A percentile compares a stretch with the other conserved stretches of the same genome.
Conservation (phyloP, 92 coral and sea anemone species). For the Isaurus tuberculatus region DNA sequence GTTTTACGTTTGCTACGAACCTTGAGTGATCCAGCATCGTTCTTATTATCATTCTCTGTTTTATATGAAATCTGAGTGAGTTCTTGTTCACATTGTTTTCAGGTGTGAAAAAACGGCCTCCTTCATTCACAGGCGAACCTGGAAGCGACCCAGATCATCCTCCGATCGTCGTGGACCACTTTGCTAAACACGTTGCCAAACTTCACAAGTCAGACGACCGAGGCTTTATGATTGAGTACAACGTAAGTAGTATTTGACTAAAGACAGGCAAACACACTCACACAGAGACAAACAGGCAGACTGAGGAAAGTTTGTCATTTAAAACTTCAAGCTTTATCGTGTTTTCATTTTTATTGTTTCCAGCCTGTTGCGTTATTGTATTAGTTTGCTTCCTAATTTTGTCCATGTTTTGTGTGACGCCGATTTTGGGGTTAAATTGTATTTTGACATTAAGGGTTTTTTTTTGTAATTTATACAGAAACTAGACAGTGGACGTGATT, state of each 20-base stretch:
- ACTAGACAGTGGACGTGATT: constrained; percentile 93
- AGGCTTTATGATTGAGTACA: constrained; percentile 97
- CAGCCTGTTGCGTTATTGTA: too few species aligned
- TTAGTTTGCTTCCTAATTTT: too few species aligned
- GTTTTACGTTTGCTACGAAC: too few species aligned
- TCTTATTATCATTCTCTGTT: too few species aligned
- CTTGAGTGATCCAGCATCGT: too few species aligned
- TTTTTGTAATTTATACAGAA: constrained; percentile 60
- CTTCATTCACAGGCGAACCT: constrained; percentile 83
- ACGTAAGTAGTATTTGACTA: constrained; percentile 62
- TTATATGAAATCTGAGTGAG: too few species aligned
- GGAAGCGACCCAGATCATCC: constrained; percentile 92
- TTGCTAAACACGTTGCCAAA: constrained; percentile 93
- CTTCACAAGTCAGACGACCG: constrained; percentile 98
- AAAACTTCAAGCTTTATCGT: too few species aligned
- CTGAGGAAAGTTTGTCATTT: too few species aligned
- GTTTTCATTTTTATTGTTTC: too few species aligned
- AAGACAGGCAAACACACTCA: not conserved
- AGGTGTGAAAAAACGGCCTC: constrained; percentile 71
- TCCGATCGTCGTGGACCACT: constrained; percentile 76
- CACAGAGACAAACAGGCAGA: not conserved
- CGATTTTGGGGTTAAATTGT: too few species aligned
- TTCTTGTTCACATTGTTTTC: too few species aligned
- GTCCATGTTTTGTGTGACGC: too few species aligned
- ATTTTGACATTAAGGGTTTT: not conserved